Percentiles rank a stretch among this genome's conserved stretches.
phyloP scores from a whole-genome alignment of 1,140 invertebrate genomes.

The Pseudoatta argentina region DNA sequence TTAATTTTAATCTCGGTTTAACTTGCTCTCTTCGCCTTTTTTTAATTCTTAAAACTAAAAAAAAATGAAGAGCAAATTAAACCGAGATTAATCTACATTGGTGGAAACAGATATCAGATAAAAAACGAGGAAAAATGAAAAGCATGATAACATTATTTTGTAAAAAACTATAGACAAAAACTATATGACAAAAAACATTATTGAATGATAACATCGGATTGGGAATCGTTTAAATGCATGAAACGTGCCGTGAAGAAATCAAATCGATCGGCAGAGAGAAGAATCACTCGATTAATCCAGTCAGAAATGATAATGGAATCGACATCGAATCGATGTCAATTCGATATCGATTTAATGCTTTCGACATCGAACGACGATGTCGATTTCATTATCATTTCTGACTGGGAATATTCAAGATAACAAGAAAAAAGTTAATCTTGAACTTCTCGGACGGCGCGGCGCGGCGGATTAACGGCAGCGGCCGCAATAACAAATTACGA shows the following conservation, averaged over 20 bases:
- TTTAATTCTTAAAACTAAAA: too few species aligned
- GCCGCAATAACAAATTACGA: slow-evolving; percentile 57
- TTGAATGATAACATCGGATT: background rate
- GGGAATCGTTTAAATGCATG: background rate
- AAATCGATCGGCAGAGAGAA: background rate
- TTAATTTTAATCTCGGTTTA: too few species aligned
- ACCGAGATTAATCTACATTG: too few species aligned
- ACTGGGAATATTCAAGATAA: background rate
- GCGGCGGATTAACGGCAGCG: slow-evolving; percentile 7
- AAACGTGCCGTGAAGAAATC: background rate
- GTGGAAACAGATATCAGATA: background rate
- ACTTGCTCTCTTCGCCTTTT: too few species aligned
- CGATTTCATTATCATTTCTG: too few species aligned
- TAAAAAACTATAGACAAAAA: background rate
- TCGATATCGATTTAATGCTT: too few species aligned
- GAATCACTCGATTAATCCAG: background rate
- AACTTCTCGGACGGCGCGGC: background rate
- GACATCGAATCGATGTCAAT: too few species aligned
- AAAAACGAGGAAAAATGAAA: background rate
- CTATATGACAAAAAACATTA: background rate
- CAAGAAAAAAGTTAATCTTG: slow-evolving; percentile 3
- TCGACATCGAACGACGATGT: too few species aligned
- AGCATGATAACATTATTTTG: background rate
- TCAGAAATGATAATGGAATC: too few species aligned
- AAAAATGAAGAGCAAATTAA: too few species aligned